Evolutionary conservation across 2,113 vertebrate genomes (phyloP).

Genomic region (Sminthopsis crassicaudata): DNA sequence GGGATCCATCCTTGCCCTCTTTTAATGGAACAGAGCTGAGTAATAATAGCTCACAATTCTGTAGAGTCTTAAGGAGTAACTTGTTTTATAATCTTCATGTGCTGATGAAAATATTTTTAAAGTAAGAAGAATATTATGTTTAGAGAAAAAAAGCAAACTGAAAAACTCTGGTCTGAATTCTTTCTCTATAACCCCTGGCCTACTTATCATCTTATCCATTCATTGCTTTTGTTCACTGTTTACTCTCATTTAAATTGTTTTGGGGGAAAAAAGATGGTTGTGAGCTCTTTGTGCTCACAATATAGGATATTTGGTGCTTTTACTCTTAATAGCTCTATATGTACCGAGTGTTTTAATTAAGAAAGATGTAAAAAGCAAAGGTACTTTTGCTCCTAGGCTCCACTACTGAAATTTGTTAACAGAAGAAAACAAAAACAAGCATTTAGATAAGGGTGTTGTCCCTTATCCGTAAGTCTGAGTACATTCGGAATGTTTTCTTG

Average conservation of each 20-base stretch:
- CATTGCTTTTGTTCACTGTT: neutral
- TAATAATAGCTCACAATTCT: neutral
- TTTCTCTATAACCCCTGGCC: neutral
- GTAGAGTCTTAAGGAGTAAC: neutral
- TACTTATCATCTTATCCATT: neutral
- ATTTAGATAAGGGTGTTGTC: slow-evolving; percentile 10
- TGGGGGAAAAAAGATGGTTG: neutral
- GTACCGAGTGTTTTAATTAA: neutral
- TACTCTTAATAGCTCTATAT: neutral
- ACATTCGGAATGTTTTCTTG: neutral
- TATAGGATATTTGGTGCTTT: neutral
- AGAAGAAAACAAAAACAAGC: slow-evolving; percentile 3
- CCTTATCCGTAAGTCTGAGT: neutral
- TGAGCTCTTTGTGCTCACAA: neutral
- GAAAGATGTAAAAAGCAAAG: neutral
- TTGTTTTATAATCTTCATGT: rapidly evolving
- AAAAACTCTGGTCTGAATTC: neutral
- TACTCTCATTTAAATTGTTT: neutral
- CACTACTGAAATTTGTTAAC: neutral
- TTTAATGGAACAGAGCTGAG: neutral
- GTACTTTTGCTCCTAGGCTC: slow-evolving; percentile 19
- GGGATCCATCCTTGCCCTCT: neutral
- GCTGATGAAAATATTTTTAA: slow-evolving; percentile 22
- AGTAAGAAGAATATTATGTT: neutral
- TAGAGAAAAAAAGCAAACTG: neutral